Evolutionary conservation across 2,888 invertebrate species (phyloP), one percentile per base, ranked within the genome.

Genomic region (Leucoptera coffeella): DNA sequence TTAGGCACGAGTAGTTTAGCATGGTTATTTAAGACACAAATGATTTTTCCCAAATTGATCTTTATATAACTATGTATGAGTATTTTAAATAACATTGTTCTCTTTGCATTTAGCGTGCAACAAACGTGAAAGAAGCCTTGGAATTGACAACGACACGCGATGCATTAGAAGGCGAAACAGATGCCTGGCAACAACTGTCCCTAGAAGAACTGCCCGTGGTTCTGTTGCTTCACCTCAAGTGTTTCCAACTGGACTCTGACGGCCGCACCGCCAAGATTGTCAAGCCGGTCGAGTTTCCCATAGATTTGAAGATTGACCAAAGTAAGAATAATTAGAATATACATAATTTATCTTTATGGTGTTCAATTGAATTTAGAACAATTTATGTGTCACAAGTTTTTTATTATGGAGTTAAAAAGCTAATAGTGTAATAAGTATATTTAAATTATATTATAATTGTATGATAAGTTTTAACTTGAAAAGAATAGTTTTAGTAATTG

Each of bases 261-360:
- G 91, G 90, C 11, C 87, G 89, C 52, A 88, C 90, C 28, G 88
- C 89, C 35, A 96, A 96, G 62, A 86, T 95, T 29, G 74, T 90
- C 34, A 96, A 95, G 67, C 84, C 82, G 33, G 79, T 96, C 10
- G 90, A 92, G 43, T 94, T 90, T 54, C 85, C 88, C 0, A 77
- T 92, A 27, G 90, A 92, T 51, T 71, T 93, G 29, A 92, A 92
- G 69, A 81, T 95, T 38, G 90, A 91, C 76, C 77, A 82, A 39
- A 86, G 87, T 85, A 61, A 77, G 17, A 7, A 17, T 17, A n/a
- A n/a, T n/a, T n/a, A n/a, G n/a, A n/a, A n/a, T n/a, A n/a, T n/a
- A n/a, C n/a, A n/a, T n/a, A n/a, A n/a, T n/a, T n/a, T n/a, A n/a
- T n/a, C n/a, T n/a, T n/a, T n/a, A n/a, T n/a, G n/a, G n/a, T n/a